Conservation (phyloP, 1,140 invertebrate genomes). For the Neodiprion fabricii region DNA sequence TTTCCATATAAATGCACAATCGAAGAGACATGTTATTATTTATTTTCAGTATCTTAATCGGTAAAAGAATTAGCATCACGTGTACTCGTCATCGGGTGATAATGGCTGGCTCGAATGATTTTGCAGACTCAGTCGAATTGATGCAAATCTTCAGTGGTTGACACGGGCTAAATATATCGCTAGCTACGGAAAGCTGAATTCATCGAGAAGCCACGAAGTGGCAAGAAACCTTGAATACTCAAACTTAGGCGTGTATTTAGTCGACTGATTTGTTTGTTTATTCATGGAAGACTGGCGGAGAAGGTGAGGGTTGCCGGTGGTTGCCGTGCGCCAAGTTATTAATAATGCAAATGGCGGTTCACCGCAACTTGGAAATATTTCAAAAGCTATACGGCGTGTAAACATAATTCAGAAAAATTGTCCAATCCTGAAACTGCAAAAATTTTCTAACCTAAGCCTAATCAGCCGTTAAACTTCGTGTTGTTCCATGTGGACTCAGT, state of each 20-base stretch:
- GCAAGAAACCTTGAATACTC: too few relatives aligned
- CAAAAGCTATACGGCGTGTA: constrained; percentile 22
- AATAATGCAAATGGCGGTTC: constrained; percentile 35
- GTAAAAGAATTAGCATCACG: too few relatives aligned
- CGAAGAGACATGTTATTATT: too few relatives aligned
- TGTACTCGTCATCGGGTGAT: too few relatives aligned
- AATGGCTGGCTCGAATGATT: too few relatives aligned
- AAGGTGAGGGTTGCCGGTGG: neutral
- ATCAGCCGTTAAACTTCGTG: constrained; percentile 29
- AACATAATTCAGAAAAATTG: constrained; percentile 43
- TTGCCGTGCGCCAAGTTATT: constrained; percentile 19
- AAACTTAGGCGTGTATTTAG: neutral
- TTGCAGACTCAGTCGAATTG: too few relatives aligned
- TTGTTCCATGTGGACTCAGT: constrained; percentile 12
- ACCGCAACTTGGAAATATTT: constrained; percentile 16
- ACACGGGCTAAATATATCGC: too few relatives aligned
- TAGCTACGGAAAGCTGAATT: too few relatives aligned
- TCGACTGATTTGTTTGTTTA: neutral
- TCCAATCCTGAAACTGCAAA: constrained; percentile 31
- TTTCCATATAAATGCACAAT: too few relatives aligned
- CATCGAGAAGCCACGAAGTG: too few relatives aligned
- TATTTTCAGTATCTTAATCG: too few relatives aligned
- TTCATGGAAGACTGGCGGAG: neutral
- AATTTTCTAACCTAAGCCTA: constrained; percentile 30
- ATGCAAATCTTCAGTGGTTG: too few relatives aligned